Conservation (phyloP, 2,797 vertebrate species). For the Alca torda region DNA sequence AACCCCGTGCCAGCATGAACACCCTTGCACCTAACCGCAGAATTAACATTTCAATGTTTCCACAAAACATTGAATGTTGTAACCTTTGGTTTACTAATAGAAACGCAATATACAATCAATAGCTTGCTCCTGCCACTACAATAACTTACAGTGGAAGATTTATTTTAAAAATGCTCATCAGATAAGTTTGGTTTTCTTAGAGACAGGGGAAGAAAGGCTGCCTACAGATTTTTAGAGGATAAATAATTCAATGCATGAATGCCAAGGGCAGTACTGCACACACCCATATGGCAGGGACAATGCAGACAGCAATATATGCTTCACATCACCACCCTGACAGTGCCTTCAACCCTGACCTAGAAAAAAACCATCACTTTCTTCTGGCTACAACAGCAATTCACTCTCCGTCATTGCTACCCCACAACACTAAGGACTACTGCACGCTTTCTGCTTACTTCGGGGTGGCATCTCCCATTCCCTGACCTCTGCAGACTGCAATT, state of each 20-base stretch:
- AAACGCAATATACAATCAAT: not conserved
- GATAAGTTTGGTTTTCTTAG: slow-evolving; percentile 3
- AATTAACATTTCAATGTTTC: not conserved
- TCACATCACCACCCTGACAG: slow-evolving; percentile 39
- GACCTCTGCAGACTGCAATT: accelerated
- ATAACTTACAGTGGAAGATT: not conserved
- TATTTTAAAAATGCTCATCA: not conserved
- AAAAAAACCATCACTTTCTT: not conserved
- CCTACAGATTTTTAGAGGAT: slow-evolving; percentile 60
- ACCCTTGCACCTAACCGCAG: not conserved
- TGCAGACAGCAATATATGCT: slow-evolving; percentile 31
- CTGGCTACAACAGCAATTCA: not conserved
- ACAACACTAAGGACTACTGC: not conserved
- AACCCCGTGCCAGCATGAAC: not conserved
- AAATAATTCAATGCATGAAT: slow-evolving; percentile 70
- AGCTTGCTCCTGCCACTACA: not conserved
- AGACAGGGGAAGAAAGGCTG: slow-evolving; percentile 21
- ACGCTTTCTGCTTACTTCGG: not conserved
- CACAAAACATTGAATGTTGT: not conserved
- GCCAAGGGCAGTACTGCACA: slow-evolving; percentile 65
- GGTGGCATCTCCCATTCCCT: not conserved
- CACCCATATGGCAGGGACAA: slow-evolving; percentile 53
- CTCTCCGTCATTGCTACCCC: not conserved
- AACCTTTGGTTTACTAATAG: not conserved
- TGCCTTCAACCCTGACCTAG: slow-evolving; percentile 29